A percentile compares a stretch with the other conserved stretches of the same genome.
Evolutionary conservation across 1,140 invertebrate species (phyloP).

Genomic region (Dendroctonus valens): DNA sequence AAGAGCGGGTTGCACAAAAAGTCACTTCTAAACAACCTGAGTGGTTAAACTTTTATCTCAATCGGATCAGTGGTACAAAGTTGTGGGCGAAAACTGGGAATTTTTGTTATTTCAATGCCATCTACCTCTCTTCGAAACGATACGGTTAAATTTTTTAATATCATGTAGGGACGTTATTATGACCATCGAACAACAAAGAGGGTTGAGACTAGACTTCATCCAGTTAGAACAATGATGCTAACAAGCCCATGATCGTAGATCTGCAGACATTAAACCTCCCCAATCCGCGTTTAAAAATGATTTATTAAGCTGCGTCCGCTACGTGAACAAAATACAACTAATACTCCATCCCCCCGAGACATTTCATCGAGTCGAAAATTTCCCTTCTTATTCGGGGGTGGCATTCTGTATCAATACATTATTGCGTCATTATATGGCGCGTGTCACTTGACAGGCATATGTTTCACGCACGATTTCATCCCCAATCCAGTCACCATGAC

Average conservation of each 20-base stretch:
- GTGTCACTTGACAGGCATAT: conserved; percentile 48
- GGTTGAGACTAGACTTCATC: background rate
- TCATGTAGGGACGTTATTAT: no score
- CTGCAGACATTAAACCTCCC: background rate
- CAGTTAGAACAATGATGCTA: background rate
- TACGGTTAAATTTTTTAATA: no score
- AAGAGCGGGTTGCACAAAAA: no score
- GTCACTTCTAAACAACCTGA: no score
- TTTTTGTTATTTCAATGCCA: no score
- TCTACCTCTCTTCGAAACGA: no score
- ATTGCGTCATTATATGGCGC: conserved; percentile 49
- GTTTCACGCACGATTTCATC: conserved; percentile 48
- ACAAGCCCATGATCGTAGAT: background rate
- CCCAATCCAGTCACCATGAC: conserved; percentile 18
- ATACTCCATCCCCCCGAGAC: conserved; percentile 7
- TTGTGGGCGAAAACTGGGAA: no score
- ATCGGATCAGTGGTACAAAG: no score
- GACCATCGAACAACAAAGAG: no score
- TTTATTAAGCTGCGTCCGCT: conserved; percentile 3
- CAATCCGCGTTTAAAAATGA: conserved; percentile 17
- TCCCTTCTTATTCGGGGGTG: conserved; percentile 30
- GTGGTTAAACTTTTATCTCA: no score
- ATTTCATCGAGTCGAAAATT: background rate
- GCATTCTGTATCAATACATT: conserved; percentile 47
- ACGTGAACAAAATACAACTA: conserved; percentile 7